Conservation (phyloP, 2,888 invertebrate genomes). For the Diarsia brunnea region DNA sequence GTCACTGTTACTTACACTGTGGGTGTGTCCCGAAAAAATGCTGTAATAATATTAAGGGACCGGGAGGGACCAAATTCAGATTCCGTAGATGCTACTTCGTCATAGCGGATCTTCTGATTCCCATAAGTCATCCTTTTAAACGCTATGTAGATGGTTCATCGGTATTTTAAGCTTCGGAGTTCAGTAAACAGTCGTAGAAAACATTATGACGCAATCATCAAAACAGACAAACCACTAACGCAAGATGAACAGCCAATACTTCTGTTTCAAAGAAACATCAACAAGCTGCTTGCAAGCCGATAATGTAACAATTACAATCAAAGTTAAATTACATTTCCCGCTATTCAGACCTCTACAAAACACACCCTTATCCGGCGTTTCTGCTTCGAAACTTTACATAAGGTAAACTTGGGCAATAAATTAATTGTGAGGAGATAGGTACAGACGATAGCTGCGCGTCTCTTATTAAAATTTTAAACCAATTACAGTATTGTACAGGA, state of each 20-base stretch:
- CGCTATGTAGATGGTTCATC: no score
- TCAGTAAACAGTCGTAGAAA: not conserved
- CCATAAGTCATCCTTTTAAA: no score
- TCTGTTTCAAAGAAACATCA: not conserved
- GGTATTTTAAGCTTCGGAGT: no score
- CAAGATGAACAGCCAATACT: not conserved
- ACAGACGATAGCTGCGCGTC: conserved; percentile 38
- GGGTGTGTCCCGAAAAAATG: no score
- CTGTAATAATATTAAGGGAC: no score
- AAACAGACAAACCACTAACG: not conserved
- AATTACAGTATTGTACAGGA: conserved; percentile 49
- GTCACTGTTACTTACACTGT: no score
- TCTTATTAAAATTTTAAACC: conserved; percentile 66
- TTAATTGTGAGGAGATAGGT: conserved; percentile 68
- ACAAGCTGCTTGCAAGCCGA: not conserved
- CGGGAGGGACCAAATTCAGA: no score
- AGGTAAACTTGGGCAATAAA: conserved; percentile 72
- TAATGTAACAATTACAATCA: conserved; percentile 31
- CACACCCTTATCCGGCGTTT: conserved; percentile 42
- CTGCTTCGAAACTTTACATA: conserved; percentile 61
- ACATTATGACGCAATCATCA: not conserved
- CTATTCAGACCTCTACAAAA: conserved; percentile 35
- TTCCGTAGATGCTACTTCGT: no score
- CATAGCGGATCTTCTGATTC: no score
- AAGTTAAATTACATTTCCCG: conserved; percentile 57